These are phyloP conservation scores for Phasianus colchicus DNA, from an alignment of 2,113 vertebrate species.

Conservation along the genomic window DNA sequence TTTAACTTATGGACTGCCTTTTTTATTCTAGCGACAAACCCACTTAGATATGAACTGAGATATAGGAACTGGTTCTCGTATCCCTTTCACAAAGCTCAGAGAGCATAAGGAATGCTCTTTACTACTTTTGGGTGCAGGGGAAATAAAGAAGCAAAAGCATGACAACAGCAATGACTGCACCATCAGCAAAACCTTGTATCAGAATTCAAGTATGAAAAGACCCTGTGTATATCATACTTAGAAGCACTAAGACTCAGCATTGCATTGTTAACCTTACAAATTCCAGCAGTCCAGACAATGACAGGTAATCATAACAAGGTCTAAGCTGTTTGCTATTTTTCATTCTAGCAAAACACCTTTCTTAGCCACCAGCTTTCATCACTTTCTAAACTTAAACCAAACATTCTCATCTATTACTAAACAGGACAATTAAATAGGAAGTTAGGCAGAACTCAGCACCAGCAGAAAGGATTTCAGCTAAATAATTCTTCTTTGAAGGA, in stretches of 20 bases:
- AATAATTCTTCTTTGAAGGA: neutral
- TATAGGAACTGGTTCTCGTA: neutral
- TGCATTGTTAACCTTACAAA: neutral
- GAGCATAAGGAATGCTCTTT: accelerated
- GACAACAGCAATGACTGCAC: neutral
- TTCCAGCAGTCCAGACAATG: neutral
- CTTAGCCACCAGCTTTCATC: neutral
- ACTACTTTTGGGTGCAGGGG: neutral
- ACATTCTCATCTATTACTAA: accelerated
- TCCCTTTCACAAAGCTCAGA: neutral
- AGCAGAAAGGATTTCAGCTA: neutral
- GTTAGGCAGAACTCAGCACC: neutral
- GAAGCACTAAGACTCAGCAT: neutral
- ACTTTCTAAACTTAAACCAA: neutral
- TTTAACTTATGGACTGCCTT: neutral
- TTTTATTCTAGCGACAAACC: neutral
- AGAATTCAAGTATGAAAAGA: neutral
- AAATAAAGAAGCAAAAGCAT: neutral
- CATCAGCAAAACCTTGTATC: neutral
- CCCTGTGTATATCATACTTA: accelerated
- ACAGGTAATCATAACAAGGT: neutral
- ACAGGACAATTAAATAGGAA: accelerated
- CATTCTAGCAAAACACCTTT: neutral
- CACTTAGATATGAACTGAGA: neutral
- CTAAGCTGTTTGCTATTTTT: neutral